Evolutionary conservation across 2,888 invertebrate species (phyloP).

Genomic region (Amiota minor): DNA sequence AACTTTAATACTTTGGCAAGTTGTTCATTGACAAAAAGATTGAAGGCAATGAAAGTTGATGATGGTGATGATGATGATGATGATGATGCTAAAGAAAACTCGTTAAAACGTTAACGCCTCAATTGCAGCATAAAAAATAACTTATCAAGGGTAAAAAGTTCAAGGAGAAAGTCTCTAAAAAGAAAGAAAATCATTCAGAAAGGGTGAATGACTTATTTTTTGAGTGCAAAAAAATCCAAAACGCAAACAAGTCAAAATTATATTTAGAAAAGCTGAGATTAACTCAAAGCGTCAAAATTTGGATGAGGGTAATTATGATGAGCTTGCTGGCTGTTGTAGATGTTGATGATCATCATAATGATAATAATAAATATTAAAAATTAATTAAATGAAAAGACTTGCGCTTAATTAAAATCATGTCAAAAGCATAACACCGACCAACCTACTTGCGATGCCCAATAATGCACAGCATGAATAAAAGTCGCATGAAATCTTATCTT

Average conservation of each 20-base stretch:
- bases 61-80: not conserved
- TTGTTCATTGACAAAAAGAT: not conserved
- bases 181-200: no score
- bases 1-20: slow-evolving; percentile 12
- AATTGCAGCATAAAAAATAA: not conserved
- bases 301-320: no score
- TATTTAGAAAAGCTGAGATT: no score
- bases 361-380: slow-evolving; percentile 14
- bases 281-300: no score
- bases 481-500: not conserved
- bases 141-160: not conserved
- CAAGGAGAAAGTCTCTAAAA: no score
- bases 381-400: slow-evolving; percentile 29
- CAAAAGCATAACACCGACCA: slow-evolving; percentile 44
- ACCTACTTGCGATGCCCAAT: not conserved
- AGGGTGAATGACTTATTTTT: no score
- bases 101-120: not conserved
- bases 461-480: slow-evolving; percentile 4
- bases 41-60: not conserved
- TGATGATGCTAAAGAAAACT: not conserved
- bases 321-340: no score
- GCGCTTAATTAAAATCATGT: slow-evolving; percentile 61
- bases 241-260: not conserved
- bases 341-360: no score
- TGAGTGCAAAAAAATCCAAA: not conserved